phyloP scores from a whole-genome alignment of 2,888 invertebrate genomes.

The Sicus ferrugineus region DNA sequence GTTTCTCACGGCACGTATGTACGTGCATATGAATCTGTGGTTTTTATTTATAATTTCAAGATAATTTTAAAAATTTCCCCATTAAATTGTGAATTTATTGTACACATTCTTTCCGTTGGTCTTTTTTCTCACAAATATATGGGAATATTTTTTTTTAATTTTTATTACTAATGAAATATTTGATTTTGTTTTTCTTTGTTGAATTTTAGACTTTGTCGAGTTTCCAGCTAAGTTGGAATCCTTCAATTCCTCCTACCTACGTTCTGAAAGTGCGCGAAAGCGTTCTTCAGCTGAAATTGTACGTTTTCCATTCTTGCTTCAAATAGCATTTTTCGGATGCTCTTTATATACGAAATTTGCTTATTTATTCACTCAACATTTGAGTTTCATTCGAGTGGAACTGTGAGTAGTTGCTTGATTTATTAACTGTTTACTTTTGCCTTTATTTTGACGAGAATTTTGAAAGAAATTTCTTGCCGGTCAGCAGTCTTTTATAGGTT shows the following conservation, averaged over 20 bases:
- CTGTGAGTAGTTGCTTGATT: too few relatives aligned
- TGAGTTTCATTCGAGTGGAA: too few relatives aligned
- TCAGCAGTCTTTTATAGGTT: too few relatives aligned
- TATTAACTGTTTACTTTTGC: too few relatives aligned
- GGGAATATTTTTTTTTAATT: background rate
- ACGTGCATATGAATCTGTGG: background rate
- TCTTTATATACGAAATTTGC: background rate
- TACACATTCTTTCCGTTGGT: conserved; percentile 12
- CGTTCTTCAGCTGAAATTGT: conserved; percentile 44
- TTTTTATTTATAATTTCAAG: conserved; percentile 23
- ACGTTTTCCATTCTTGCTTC: conserved; percentile 46
- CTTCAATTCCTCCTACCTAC: background rate
- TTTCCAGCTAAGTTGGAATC: background rate
- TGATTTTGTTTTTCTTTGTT: conserved; percentile 11
- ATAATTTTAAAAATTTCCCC: conserved; percentile 21
- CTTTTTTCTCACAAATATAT: conserved; percentile 5
- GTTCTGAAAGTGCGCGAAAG: conserved; percentile 38
- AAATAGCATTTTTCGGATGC: conserved; percentile 40
- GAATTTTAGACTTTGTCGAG: background rate
- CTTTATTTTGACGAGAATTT: too few relatives aligned
- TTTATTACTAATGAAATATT: background rate
- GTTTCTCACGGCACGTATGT: too few relatives aligned
- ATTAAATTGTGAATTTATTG: background rate
- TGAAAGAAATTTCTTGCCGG: too few relatives aligned
- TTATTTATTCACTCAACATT: too few relatives aligned